Evolutionary conservation across 1,140 invertebrate species (phyloP).

Genomic region (Calephelis virginiensis): DNA sequence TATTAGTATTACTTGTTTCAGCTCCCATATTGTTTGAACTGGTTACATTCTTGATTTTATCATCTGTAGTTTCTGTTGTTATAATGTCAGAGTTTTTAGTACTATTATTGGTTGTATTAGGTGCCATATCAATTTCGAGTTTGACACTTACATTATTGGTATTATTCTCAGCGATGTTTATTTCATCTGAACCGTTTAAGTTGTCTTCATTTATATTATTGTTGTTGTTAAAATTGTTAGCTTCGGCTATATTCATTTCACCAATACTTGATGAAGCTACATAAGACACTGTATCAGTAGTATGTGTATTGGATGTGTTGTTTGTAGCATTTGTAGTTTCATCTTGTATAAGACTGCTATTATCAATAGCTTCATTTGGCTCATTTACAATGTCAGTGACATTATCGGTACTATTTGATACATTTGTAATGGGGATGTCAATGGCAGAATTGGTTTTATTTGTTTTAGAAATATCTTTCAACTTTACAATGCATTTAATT

Average conservation of each 20-base stretch:
- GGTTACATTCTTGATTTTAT: not conserved
- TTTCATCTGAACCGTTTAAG: too few species aligned
- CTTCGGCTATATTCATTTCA: too few species aligned
- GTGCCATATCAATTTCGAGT: too few species aligned
- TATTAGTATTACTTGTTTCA: not conserved
- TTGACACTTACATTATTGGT: too few species aligned
- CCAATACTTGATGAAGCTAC: too few species aligned
- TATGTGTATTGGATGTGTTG: not conserved
- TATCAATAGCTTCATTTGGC: not conserved
- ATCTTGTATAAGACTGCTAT: not conserved
- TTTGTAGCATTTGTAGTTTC: not conserved
- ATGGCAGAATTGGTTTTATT: not conserved
- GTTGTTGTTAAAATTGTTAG: too few species aligned
- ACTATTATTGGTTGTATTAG: not conserved
- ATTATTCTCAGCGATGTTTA: too few species aligned
- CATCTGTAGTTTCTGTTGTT: not conserved
- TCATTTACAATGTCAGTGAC: not conserved
- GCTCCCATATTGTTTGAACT: not conserved
- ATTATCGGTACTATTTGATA: not conserved
- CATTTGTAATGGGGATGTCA: not conserved
- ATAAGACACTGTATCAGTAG: not conserved
- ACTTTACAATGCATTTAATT: constrained; percentile 5
- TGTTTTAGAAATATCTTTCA: not conserved
- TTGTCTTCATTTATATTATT: too few species aligned
- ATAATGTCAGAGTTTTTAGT: not conserved